Evolutionary conservation across 2,113 vertebrate species (phyloP).

Genomic region (Brachyhypopomus occidentalis): DNA sequence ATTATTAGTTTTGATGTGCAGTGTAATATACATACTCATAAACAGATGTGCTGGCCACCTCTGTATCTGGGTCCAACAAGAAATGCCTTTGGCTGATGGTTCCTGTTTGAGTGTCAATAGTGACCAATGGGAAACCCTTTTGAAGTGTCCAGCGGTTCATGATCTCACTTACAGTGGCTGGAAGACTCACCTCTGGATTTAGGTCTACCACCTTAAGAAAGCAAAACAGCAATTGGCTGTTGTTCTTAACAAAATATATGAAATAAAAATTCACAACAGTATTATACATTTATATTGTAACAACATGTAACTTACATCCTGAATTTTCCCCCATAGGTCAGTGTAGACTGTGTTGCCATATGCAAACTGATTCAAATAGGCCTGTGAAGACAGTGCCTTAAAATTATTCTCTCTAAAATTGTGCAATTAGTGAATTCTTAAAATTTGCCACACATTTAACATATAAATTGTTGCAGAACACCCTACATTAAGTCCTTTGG

Average conservation of each 20-base stretch:
- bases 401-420: too few relatives aligned
- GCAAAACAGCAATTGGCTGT: background rate
- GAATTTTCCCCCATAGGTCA: constrained; percentile 84
- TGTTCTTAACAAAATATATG: too few relatives aligned
- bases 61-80: constrained; percentile 75
- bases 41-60: constrained; percentile 65
- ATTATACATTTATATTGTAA: too few relatives aligned
- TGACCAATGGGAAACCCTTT: constrained; percentile 92
- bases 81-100: constrained; percentile 78
- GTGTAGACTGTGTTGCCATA: constrained; percentile 76
- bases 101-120: constrained; percentile 72
- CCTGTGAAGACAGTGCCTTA: constrained; percentile 65
- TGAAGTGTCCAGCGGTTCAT: constrained; percentile 93
- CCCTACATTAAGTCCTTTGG: constrained; percentile 79
- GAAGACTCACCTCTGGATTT: fast-evolving
- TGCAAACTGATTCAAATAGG: constrained; percentile 77
- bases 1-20: background rate
- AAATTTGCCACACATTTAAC: background rate
- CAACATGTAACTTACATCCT: constrained; percentile 68
- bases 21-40: constrained; percentile 73
- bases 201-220: constrained; percentile 58
- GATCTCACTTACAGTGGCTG: constrained; percentile 61
- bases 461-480: background rate
- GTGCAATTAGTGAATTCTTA: background rate
- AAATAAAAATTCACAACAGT: too few relatives aligned